Evolutionary conservation across 2,888 invertebrate species (phyloP).

Genomic region (Tryphoninae sp.): DNA sequence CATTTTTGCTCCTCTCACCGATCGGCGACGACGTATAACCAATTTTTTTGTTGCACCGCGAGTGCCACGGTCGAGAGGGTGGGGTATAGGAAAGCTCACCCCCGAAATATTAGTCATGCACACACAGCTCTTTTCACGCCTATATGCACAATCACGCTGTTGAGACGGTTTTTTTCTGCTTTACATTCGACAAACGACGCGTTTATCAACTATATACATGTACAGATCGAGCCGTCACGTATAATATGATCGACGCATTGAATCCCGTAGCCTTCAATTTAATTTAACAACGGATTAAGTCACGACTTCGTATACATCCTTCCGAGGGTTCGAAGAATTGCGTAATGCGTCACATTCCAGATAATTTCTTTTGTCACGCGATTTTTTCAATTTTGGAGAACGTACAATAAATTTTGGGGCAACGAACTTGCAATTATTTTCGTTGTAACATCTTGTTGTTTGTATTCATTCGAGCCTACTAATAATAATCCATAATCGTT

Average conservation of each 20-base stretch:
- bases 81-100: slow-evolving; percentile 75
- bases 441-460: neutral
- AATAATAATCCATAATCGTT: neutral
- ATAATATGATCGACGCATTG: slow-evolving; percentile 31
- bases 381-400: slow-evolving; percentile 21
- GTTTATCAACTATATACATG: slow-evolving; percentile 13
- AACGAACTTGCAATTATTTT: neutral
- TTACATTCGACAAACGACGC: slow-evolving; percentile 31
- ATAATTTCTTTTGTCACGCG: neutral
- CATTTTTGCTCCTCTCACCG: slow-evolving; percentile 12
- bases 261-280: slow-evolving; percentile 31
- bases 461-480: neutral
- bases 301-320: slow-evolving; percentile 20
- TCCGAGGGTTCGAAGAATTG: slow-evolving; percentile 12
- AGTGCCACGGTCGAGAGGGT: slow-evolving; percentile 67
- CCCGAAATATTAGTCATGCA: slow-evolving; percentile 78
- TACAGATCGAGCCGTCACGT: slow-evolving; percentile 6
- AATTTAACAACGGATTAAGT: slow-evolving; percentile 39
- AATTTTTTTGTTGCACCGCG: slow-evolving; percentile 60
- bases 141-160: slow-evolving; percentile 44
- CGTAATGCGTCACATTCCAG: neutral
- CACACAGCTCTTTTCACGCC: slow-evolving; percentile 53
- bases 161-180: slow-evolving; percentile 42
- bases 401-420: slow-evolving; percentile 27
- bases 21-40: slow-evolving; percentile 51